Evolutionary conservation across 2,797 vertebrate genomes (phyloP), one percentile per base, ranked within the genome.

Genomic region (Meda fulgida): DNA sequence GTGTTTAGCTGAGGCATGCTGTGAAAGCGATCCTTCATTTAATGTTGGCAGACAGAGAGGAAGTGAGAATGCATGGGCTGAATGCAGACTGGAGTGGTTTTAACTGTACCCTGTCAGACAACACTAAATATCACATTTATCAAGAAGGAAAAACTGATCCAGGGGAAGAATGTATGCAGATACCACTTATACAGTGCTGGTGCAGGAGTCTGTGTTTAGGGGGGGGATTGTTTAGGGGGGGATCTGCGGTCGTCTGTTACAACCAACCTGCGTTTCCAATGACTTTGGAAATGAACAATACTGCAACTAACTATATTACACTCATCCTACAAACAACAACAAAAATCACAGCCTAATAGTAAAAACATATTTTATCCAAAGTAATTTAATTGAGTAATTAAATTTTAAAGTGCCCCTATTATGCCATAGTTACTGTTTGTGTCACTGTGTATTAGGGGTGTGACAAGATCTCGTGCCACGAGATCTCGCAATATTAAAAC

Each of bases 1-100:
- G 73, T 70, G 82, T 58, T 58, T 70, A 78, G 83, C 73, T 70
- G 63, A 84, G 75, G 55, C 63, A 29, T 66, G 48, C 65, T 43
- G 82, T 77, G 83, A 78, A 84, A 69, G 73, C 36, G 5, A 84
- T 78, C 36, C 75, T 84, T 84, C 48, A 78, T 70, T 60, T 60
- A 53, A 78, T 78, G 65, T 38, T 66, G 81, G 43, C 81, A 76
- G 81, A 83, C 81, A 66, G 71, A 46, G 19, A 69, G 83, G 73
- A 78, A 58, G 46, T 70, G 73, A 67, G 81, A 83, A 66, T 4
- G 34, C 16, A 66, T n/a, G n/a, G 46, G 43, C 46, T 77, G 72
- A 83, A 67, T 77, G 72, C 29, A 67, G 60, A 84, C 63, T 53
- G 36, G 29, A 60, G 46, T 85, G 82, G 82, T 69, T 55, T 77